Base-by-base conservation (phyloP, 2,113 vertebrate genomes). In the Marmota monax region DNA sequence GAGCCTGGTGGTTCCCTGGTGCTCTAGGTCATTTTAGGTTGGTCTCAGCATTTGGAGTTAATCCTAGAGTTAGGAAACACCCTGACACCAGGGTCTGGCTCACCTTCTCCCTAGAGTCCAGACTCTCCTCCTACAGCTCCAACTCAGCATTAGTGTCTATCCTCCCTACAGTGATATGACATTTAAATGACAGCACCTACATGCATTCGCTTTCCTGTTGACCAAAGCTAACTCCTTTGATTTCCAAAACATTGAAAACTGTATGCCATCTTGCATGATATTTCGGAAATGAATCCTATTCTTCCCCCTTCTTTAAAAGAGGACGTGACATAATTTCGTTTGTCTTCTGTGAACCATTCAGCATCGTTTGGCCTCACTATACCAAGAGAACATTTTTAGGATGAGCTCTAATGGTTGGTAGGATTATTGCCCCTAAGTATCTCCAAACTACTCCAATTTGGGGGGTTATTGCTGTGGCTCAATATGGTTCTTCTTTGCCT, bases 191-290 rank as follows among this genome's bases (percentile, higher is more conserved):
- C 67, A 48, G 42, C 42, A 12, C 4, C 25, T 83, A 2, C 3
- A 8, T 58, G 22, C 42, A 58, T 65, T 74, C 51, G 84, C 65
- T 79, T 83, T 84, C 48, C 63, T 86, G n/a, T 70, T 83, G 39
- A 65, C 48, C 48, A 96, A 70, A 63, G 42, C 29, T 87, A 74
- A 83, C 7, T 17, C 58, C 61, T 92, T 92, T 69, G 87, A 78
- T 56, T 92, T 96, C 80, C 29, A 63, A 80, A 92, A 79, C 39
- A 94, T 42, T 67, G 11, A 37, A 80, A 84, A 82, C 27, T 79
- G n/a, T 29, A 20, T 73, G 27, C 22, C 61, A 87, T 29, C 9
- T 84, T 82, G 16, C 32, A 61, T 73, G 13, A n/a, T 87, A 23
- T 23, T 58, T 90, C 65, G n/a, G 56, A 72, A 84, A 76, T 76